Percentiles rank a stretch among this genome's conserved stretches.
Conservation (phyloP, 2,888 invertebrate genomes). For the Agapetus fuscipes region DNA sequence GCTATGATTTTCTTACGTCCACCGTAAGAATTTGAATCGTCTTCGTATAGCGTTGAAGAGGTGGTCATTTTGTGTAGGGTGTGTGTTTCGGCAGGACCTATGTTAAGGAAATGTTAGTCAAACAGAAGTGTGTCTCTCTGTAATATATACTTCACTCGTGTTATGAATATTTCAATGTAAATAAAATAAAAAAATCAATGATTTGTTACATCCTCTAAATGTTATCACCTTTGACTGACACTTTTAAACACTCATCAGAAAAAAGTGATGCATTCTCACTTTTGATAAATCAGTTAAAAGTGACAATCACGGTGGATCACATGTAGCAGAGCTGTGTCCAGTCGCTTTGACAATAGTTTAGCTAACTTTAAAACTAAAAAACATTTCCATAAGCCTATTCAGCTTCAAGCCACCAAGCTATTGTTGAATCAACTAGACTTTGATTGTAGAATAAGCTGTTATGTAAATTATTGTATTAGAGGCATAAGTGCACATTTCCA, state of each 20-base stretch:
- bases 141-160: slow-evolving; percentile 13
- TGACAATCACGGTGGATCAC: too few relatives aligned
- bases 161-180: too few relatives aligned
- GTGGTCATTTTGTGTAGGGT: slow-evolving; percentile 56
- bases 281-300: too few relatives aligned
- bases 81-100: slow-evolving; percentile 58
- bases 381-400: not conserved
- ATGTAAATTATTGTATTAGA: slow-evolving; percentile 12
- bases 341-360: too few relatives aligned
- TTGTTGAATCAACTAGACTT: too few relatives aligned
- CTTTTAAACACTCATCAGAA: too few relatives aligned
- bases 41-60: slow-evolving; percentile 49
- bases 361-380: too few relatives aligned
- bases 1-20: slow-evolving; percentile 32
- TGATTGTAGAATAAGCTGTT: not conserved
- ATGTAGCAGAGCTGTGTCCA: too few relatives aligned
- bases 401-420: not conserved
- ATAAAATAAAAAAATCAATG: too few relatives aligned
- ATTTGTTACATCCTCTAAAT: too few relatives aligned
- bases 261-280: too few relatives aligned
- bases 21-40: slow-evolving; percentile 26
- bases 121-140: slow-evolving; percentile 11
- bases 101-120: slow-evolving; percentile 17
- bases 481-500: slow-evolving; percentile 22
- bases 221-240: too few relatives aligned